A percentile compares a stretch with the other conserved stretches of the same genome.
Conservation (phyloP, 2,888 invertebrate species). For the Adela reaumurella region DNA sequence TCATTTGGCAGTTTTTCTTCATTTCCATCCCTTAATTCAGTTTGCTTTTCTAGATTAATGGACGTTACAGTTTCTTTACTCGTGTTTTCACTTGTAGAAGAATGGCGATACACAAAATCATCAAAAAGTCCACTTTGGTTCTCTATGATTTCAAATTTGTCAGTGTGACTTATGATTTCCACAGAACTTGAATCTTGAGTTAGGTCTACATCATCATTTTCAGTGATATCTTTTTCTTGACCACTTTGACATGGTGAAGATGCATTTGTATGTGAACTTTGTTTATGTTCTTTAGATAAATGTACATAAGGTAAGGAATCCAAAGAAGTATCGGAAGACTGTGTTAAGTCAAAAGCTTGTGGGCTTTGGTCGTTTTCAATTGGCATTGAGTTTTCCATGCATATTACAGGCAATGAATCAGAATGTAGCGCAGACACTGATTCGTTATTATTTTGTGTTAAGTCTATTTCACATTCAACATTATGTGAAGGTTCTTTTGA, state of each 20-base stretch:
- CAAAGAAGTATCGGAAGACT: constrained; percentile 26
- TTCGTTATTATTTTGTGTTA: constrained; percentile 17
- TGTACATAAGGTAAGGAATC: constrained; percentile 23
- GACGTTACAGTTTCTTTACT: neutral
- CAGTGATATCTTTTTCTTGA: constrained; percentile 1
- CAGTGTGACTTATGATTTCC: neutral
- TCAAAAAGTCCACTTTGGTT: constrained; percentile 19
- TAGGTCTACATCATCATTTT: neutral
- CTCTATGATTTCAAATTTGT: neutral
- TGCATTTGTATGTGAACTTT: neutral
- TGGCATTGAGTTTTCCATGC: too few species aligned
- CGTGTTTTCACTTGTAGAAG: constrained; percentile 7
- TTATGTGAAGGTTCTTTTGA: neutral
- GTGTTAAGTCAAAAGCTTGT: constrained; percentile 25
- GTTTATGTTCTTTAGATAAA: neutral
- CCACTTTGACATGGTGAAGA: neutral
- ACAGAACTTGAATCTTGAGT: neutral
- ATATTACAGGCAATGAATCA: too few species aligned
- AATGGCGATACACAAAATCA: constrained; percentile 25
- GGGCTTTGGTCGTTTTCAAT: constrained; percentile 7
- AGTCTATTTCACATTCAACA: constrained; percentile 19
- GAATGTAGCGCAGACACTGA: too few species aligned
- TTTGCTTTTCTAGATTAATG: too few species aligned
- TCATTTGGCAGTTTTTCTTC: too few species aligned
- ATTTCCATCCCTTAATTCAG: too few species aligned